Conservation (phyloP, 1,140 invertebrate species). For the Heliconius melpomene region DNA sequence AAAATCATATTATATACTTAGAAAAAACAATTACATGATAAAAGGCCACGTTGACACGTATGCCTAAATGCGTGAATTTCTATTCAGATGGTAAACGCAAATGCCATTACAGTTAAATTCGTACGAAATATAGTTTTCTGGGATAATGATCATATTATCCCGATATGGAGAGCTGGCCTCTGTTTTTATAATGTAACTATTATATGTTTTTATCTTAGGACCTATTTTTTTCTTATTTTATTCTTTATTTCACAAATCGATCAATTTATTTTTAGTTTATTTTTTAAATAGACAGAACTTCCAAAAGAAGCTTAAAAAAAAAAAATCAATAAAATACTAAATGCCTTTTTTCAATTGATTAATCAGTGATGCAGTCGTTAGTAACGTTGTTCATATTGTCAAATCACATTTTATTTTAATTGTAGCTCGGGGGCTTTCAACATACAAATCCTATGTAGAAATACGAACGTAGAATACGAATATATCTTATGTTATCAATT, state of each 20-base stretch:
- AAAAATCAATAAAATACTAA: too few species aligned
- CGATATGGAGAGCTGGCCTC: not conserved
- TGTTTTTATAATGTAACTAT: not conserved
- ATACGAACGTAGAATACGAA: too few species aligned
- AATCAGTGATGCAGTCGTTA: not conserved
- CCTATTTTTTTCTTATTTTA: too few species aligned
- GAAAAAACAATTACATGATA: not conserved
- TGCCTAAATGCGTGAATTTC: not conserved
- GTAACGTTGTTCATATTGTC: not conserved
- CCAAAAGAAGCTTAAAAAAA: too few species aligned
- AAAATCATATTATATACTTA: not conserved
- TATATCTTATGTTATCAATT: too few species aligned
- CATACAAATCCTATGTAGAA: not conserved
- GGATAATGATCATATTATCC: not conserved
- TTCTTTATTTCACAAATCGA: too few species aligned
- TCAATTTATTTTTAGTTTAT: too few species aligned
- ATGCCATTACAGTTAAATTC: not conserved
- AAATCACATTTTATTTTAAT: conserved; percentile 7
- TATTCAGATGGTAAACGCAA: not conserved
- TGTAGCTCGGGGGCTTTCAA: not conserved
- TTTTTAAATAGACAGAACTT: too few species aligned
- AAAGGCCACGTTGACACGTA: not conserved
- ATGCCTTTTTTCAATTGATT: not conserved
- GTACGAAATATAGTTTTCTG: not conserved
- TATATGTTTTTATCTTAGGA: not conserved